Evolutionary conservation across 2,888 invertebrate species (phyloP).

Genomic region (Corbicula japonica): DNA sequence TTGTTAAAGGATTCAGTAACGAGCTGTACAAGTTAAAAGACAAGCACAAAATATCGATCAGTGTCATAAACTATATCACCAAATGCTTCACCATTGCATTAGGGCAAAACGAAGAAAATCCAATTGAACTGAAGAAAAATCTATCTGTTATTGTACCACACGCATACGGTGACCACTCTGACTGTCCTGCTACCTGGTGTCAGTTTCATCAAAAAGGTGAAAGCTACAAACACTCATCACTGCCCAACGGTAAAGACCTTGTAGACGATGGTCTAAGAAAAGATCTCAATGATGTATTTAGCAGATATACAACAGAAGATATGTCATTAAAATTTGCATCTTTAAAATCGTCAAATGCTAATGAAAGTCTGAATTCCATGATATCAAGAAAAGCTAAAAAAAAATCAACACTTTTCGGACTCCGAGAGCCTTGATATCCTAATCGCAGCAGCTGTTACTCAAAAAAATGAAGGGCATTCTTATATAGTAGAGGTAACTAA

Average conservation of each 20-base stretch:
- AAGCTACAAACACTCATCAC: neutral
- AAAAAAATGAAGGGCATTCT: no score
- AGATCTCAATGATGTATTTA: neutral
- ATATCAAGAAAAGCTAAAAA: slow-evolving; percentile 33
- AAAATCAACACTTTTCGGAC: no score
- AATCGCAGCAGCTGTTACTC: no score
- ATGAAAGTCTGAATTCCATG: slow-evolving; percentile 34
- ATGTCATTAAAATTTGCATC: neutral
- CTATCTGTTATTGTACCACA: neutral
- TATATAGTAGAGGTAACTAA: no score
- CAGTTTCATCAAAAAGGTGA: neutral
- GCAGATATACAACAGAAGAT: neutral
- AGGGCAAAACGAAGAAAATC: neutral
- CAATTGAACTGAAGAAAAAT: neutral
- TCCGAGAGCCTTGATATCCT: no score
- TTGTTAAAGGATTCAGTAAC: neutral
- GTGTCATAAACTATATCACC: neutral
- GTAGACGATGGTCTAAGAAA: neutral
- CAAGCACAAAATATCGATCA: neutral
- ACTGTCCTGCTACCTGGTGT: neutral
- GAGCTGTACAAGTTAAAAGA: slow-evolving; percentile 3
- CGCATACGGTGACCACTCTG: neutral
- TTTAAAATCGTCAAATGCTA: neutral
- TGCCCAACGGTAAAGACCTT: neutral
- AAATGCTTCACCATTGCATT: neutral